Evolutionary conservation across 2,888 invertebrate species (phyloP).

Genomic region (Melanotus villosus): DNA sequence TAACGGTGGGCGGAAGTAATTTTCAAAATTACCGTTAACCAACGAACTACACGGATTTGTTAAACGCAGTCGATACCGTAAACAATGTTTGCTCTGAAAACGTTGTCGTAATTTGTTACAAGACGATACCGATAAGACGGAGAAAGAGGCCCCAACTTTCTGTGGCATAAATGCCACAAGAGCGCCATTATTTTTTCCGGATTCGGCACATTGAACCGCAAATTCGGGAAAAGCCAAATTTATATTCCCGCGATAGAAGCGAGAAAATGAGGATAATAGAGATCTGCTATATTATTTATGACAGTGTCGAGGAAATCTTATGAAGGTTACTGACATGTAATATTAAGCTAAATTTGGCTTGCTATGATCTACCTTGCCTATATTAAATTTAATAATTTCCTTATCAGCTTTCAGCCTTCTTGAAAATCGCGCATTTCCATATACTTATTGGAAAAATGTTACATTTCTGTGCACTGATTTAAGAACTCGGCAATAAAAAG

Average conservation of each 20-base stretch:
- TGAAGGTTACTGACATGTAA: slow-evolving; percentile 1
- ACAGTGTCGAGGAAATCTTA: slow-evolving; percentile 1
- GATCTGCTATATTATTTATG: slow-evolving; percentile 34
- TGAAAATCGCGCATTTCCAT: too few relatives aligned
- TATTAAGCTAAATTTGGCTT: background rate
- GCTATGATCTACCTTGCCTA: background rate
- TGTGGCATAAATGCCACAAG: slow-evolving; percentile 4
- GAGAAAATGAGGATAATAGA: slow-evolving; percentile 34
- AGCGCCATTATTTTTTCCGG: slow-evolving; percentile 28
- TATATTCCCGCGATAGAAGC: slow-evolving; percentile 31
- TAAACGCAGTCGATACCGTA: slow-evolving; percentile 29
- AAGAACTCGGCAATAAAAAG: too few relatives aligned
- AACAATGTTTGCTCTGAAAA: slow-evolving; percentile 20
- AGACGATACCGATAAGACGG: slow-evolving; percentile 16
- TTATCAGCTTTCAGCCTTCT: too few relatives aligned
- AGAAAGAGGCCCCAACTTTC: slow-evolving; percentile 1
- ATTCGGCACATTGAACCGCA: slow-evolving; percentile 34
- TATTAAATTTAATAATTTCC: background rate
- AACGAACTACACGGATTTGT: slow-evolving; percentile 24
- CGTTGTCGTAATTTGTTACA: slow-evolving; percentile 21
- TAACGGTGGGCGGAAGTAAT: slow-evolving; percentile 34
- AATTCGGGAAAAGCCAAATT: slow-evolving; percentile 30
- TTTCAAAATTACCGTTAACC: slow-evolving; percentile 32
- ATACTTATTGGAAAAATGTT: too few relatives aligned
- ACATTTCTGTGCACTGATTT: too few relatives aligned